Conservation (phyloP, 2,113 vertebrate species). For the Laticauda colubrina region DNA sequence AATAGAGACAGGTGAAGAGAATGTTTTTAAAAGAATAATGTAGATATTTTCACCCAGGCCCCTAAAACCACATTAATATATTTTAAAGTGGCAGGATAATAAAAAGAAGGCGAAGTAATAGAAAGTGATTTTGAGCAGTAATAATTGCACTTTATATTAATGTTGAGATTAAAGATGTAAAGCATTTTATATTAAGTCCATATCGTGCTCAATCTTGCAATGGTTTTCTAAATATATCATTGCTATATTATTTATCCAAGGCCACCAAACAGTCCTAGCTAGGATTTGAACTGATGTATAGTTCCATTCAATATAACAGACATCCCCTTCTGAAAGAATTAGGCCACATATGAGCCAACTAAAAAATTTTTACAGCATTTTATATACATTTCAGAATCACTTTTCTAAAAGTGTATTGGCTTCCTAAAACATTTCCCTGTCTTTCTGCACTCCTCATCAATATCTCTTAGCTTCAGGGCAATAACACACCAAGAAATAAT, state of each 20-base stretch:
- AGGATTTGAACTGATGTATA: not conserved
- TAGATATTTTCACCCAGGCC: conserved; percentile 26
- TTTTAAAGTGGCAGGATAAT: not conserved
- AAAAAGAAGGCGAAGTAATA: conserved; percentile 11
- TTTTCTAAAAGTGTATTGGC: not conserved
- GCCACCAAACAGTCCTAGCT: not conserved
- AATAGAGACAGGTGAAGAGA: conserved; percentile 27
- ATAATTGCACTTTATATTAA: not conserved
- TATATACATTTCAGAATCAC: not conserved
- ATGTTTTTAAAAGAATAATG: conserved; percentile 32
- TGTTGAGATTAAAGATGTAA: not conserved
- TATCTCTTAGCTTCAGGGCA: not conserved
- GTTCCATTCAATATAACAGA: too few relatives aligned
- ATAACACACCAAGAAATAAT: not conserved
- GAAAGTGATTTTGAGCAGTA: not conserved
- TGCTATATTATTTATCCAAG: not conserved
- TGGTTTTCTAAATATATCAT: not conserved
- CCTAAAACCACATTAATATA: conserved; percentile 22
- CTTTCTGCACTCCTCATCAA: not conserved
- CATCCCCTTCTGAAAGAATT: not conserved
- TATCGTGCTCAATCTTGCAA: not conserved
- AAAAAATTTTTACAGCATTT: not conserved
- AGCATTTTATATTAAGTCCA: not conserved
- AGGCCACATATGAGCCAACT: not conserved
- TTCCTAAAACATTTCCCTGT: not conserved